Evolutionary conservation across 2,797 vertebrate species (phyloP), one percentile per base, ranked within the genome.

Genomic region (Eptatretus atami): DNA sequence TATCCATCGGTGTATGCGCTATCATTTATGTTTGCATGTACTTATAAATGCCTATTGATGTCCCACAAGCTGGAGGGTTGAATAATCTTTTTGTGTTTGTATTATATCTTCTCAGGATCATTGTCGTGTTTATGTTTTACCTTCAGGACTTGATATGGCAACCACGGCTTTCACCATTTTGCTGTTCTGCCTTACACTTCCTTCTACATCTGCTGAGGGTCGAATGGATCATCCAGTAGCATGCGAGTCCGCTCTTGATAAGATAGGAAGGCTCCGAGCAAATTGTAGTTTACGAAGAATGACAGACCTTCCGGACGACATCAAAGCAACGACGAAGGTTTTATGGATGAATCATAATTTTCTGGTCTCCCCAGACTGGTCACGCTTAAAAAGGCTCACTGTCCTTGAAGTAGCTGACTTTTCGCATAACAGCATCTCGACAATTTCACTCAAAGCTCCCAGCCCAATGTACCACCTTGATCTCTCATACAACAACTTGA

Each of bases 241-340:
- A 44, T 61, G 57, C 25, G 57, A 61, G 10, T n/a, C 25, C 25
- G 57, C n/a, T 25, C 57, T 25, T 25, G 57, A 61, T 25, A 61
- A 61, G n/a, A 25, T 12, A 25, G 57, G 57, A n/a, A n/a, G 57
- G n/a, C 57, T 61, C 57, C 57, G 57, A 61, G 57, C 57, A n/a
- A 61, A 61, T 25, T 61, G 57, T 25, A 61, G 57, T 25, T 61
- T 25, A 2, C 57, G 57, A 25, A 25, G 57, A 3, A n/a, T 61
- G 57, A n/a, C n/a, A 25, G 57, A 61, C 25, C 25, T 61, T 25
- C 57, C 57, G 10, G 25, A n/a, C 9, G 25, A 61, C 57, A n/a
- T 61, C n/a, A 12, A 25, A 61, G 25, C 12, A 25, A 25, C n/a
- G 10, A 61, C 25, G 10, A 61, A 61, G 57, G 57, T 61, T 25